These are phyloP conservation scores for Aphelenchoides fujianensis DNA, from an alignment of 1,140 invertebrate species.

Conservation along the genomic window DNA sequence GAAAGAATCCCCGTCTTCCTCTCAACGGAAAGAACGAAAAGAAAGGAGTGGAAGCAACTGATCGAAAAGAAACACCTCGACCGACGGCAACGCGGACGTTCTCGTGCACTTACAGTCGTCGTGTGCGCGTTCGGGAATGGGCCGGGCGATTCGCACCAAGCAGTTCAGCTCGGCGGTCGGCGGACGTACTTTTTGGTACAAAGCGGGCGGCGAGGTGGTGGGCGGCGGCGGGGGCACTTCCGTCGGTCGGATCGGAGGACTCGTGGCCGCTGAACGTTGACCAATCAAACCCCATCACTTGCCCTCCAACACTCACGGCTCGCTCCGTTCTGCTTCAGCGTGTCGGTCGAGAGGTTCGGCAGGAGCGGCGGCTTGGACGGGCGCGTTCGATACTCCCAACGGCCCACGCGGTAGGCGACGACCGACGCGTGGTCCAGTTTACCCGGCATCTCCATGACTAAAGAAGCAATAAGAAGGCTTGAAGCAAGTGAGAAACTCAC, in stretches of 20 bases:
- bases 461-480: no score
- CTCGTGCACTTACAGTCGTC: neutral
- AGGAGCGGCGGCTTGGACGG: neutral
- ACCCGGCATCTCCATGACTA: constrained; percentile 77
- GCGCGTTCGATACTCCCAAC: constrained; percentile 23
- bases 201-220: neutral
- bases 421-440: constrained; percentile 86
- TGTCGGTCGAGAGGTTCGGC: constrained; percentile 18
- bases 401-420: constrained; percentile 73
- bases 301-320: neutral
- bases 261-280: neutral
- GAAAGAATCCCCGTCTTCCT: neutral
- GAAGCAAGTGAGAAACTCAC: no score
- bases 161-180: constrained; percentile 14
- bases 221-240: constrained; percentile 9
- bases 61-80: neutral
- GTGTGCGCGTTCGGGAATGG: neutral
- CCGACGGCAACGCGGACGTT: neutral
- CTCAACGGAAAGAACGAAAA: neutral
- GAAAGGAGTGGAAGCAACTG: neutral
- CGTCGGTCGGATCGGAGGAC: neutral
- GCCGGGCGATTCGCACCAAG: constrained; percentile 13
- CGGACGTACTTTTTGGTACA: neutral
- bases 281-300: no score
- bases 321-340: constrained; percentile 5